phyloP scores from a whole-genome alignment of 2,113 vertebrate species.

The Damaliscus lunatus region DNA sequence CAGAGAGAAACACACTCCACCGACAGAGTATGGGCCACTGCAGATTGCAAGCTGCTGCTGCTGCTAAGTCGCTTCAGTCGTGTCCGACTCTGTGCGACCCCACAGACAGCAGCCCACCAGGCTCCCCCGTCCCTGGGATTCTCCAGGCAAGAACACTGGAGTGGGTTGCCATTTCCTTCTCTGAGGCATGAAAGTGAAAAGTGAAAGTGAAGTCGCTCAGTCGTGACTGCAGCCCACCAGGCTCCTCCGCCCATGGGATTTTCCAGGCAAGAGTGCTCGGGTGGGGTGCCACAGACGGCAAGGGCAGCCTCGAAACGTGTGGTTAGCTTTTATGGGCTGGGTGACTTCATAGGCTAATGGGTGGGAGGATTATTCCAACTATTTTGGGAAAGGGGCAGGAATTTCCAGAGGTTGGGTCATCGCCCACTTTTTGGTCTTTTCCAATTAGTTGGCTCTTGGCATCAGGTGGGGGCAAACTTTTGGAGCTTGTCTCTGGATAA shows the following conservation, averaged over 20 bases:
- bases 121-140: too few relatives aligned
- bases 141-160: too few relatives aligned
- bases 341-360: neutral
- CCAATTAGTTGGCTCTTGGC: neutral
- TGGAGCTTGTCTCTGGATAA: neutral
- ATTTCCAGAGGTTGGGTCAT: neutral
- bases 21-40: neutral
- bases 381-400: neutral
- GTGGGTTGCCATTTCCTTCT: too few relatives aligned
- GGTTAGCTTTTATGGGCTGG: neutral
- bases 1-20: neutral
- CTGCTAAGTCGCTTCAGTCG: too few relatives aligned
- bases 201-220: too few relatives aligned
- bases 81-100: too few relatives aligned
- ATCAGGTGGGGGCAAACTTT: neutral
- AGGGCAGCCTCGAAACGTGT: neutral
- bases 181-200: too few relatives aligned
- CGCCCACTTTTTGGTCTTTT: neutral
- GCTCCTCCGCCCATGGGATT: too few relatives aligned
- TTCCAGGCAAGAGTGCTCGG: too few relatives aligned
- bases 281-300: neutral
- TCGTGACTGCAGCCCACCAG: fast-evolving
- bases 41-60: too few relatives aligned
- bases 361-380: neutral
- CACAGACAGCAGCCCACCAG: too few relatives aligned